phyloP scores from a whole-genome alignment of 2,888 invertebrate genomes.

The Nomada fucata region DNA sequence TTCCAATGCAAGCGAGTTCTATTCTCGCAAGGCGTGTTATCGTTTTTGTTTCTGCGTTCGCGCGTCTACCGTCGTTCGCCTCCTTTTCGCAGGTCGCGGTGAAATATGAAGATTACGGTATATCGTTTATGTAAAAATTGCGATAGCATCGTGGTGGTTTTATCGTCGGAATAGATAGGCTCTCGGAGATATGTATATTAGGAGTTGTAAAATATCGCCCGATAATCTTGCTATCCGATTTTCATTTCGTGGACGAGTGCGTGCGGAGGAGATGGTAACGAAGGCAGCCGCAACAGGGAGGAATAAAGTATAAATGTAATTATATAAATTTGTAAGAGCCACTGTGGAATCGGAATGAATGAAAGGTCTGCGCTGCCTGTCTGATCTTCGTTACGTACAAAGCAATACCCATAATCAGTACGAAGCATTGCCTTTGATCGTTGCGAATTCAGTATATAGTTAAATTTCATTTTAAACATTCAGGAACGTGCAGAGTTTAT shows the following conservation, averaged over 20 bases:
- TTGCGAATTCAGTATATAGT: too few relatives aligned
- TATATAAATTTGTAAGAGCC: not conserved
- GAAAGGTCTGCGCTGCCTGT: too few relatives aligned
- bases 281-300: not conserved
- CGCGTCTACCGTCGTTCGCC: not conserved
- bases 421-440: too few relatives aligned
- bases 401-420: too few relatives aligned
- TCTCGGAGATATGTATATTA: not conserved
- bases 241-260: not conserved
- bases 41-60: not conserved
- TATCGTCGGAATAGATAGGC: not conserved
- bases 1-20: not conserved
- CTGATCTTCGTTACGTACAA: too few relatives aligned
- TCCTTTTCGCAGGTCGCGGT: not conserved
- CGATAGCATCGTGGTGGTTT: not conserved
- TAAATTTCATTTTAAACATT: too few relatives aligned
- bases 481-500: too few relatives aligned
- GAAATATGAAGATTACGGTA: not conserved
- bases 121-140: not conserved
- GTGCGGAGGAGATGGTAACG: not conserved
- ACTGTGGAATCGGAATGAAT: too few relatives aligned
- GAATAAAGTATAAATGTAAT: not conserved
- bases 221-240: not conserved
- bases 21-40: not conserved
- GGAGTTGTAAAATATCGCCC: not conserved